Base-by-base conservation (phyloP, 2,113 vertebrate genomes). In the Nannospalax galili region DNA sequence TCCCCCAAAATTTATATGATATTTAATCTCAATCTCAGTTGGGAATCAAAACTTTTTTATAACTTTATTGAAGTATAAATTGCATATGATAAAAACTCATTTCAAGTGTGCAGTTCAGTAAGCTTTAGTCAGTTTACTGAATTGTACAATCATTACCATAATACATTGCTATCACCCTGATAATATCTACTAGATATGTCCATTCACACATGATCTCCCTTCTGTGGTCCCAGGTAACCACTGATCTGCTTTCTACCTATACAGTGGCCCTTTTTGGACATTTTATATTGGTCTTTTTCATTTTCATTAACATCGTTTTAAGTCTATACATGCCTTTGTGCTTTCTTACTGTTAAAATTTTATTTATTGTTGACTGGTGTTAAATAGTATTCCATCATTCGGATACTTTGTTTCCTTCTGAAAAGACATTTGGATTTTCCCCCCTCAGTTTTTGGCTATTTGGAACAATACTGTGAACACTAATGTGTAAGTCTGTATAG, bases 401-500 rank as follows among this genome's bases (percentile, higher is more conserved):
- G 84, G 35, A 10, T 82, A 74, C 56, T 87, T 87, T 67, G 45
- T 78, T 35, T 15, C 79, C 37, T 37, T 52, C 32, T 62, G 62
- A 84, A 92, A 62, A 26, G 12, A 40, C 10, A 22, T 82, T 75
- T 58, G 70, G 32, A 37, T 74, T 30, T 70, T 92, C 19, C 62
- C 19, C 11, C 62, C 15, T 56, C 48, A 42, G 3, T 75, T 56
- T 91, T 28, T 24, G 16, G 28, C 84, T 60, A 9, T 84, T 78
- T 64, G 28, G 26, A 75, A 75, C 56, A 88, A 80, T 87, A 81
- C 79, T 87, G 70, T 93, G 75, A 97, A 60, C 19, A 22, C 88
- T 69, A 82, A 35, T 20, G 0, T 81, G 7, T 12, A 74, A 35
- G 32, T 84, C 26, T 62, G 14, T 92, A 35, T 88, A 60, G 35